Conservation (phyloP, 2,888 invertebrate genomes). For the Eledona agricola region DNA sequence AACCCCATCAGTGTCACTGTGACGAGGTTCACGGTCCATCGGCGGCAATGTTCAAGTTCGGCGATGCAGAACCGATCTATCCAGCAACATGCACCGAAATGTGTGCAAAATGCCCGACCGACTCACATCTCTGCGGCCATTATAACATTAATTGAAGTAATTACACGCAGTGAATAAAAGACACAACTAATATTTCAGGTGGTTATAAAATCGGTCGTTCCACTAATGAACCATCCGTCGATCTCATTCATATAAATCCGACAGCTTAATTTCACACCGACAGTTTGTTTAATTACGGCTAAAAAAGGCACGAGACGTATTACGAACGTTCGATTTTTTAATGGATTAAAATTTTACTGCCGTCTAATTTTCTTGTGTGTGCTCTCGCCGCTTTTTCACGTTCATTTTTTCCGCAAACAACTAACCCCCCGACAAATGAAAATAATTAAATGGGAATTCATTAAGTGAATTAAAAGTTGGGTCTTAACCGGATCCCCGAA, state of each 20-base stretch:
- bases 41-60: slow-evolving; percentile 40
- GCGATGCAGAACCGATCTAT: slow-evolving; percentile 37
- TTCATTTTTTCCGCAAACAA: slow-evolving; percentile 1
- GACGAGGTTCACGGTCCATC: slow-evolving; percentile 41
- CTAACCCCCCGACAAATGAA: slow-evolving; percentile 4
- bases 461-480: slow-evolving; percentile 14
- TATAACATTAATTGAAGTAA: slow-evolving; percentile 18
- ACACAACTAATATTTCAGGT: slow-evolving; percentile 2
- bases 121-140: slow-evolving; percentile 14
- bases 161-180: slow-evolving; percentile 22
- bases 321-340: slow-evolving; percentile 24
- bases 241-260: slow-evolving; percentile 36
- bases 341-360: slow-evolving; percentile 25
- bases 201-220: slow-evolving; percentile 34
- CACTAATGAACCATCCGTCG: slow-evolving; percentile 38
- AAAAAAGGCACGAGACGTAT: slow-evolving; percentile 29
- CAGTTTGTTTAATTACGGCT: slow-evolving; percentile 44
- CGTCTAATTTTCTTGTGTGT: slow-evolving; percentile 22
- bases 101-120: slow-evolving; percentile 23
- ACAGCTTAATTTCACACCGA: slow-evolving; percentile 46
- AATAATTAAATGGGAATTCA: slow-evolving; percentile 24
- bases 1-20: slow-evolving; percentile 40
- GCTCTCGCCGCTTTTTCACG: slow-evolving; percentile 1
- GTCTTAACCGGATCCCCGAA: background rate
- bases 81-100: slow-evolving; percentile 16